phyloP scores from a whole-genome alignment of 2,113 vertebrate species.

The Cochlearius cochlearius region DNA sequence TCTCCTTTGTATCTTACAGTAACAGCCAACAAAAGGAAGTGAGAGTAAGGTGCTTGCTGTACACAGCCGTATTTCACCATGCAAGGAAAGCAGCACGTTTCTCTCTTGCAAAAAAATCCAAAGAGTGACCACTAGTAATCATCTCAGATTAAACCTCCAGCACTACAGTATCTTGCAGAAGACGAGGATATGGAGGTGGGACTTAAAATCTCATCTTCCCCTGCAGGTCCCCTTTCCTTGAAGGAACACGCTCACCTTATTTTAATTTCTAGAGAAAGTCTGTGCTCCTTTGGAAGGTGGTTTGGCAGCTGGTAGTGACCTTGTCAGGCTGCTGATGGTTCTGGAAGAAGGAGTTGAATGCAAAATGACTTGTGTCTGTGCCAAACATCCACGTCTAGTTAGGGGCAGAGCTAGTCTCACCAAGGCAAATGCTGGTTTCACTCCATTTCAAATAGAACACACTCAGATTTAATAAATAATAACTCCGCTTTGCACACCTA shows the following conservation, averaged over 20 bases:
- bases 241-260: background rate
- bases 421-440: background rate
- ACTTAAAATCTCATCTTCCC: background rate
- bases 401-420: background rate
- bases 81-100: background rate
- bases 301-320: background rate
- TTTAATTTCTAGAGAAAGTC: background rate
- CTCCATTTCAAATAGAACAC: background rate
- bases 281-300: background rate
- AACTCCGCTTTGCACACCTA: background rate
- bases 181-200: background rate
- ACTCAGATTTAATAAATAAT: background rate
- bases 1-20: background rate
- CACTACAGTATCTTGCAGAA: background rate
- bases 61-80: background rate
- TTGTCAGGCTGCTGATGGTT: background rate
- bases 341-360: background rate
- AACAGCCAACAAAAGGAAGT: background rate
- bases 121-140: background rate
- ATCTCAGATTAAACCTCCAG: background rate
- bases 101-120: background rate
- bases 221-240: background rate
- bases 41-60: background rate
- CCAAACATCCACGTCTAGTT: background rate
- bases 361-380: background rate